Conservation (phyloP, 2,113 vertebrate genomes). For the Balaeniceps rex region DNA sequence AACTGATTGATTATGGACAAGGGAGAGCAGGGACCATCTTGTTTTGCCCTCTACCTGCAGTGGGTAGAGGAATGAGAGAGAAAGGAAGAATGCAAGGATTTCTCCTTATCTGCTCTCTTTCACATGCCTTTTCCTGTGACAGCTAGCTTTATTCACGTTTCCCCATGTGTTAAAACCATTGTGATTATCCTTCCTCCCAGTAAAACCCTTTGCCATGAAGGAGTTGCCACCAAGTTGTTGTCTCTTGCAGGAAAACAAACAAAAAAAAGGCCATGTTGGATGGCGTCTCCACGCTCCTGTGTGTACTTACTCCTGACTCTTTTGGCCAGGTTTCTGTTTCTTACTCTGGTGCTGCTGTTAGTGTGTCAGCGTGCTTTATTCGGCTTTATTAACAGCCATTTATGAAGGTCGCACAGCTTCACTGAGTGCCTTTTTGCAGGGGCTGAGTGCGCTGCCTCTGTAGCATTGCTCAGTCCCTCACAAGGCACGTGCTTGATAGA, state of each 20-base stretch:
- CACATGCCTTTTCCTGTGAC: background rate
- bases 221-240: background rate
- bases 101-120: background rate
- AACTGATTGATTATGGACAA: background rate
- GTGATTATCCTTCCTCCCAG: background rate
- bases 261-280: background rate
- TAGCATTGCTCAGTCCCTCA: background rate
- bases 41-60: background rate
- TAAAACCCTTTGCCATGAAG: background rate
- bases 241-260: background rate
- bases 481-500: background rate
- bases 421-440: background rate
- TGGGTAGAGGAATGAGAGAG: background rate
- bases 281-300: background rate
- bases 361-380: background rate
- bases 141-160: background rate
- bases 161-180: background rate
- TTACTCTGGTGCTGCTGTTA: background rate
- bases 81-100: background rate
- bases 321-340: background rate
- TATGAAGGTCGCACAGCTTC: background rate
- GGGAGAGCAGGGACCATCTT: background rate
- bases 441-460: background rate
- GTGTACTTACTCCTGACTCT: background rate
- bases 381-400: background rate